phyloP scores from a whole-genome alignment of 2,888 invertebrate species.

The Artemia sp. region DNA sequence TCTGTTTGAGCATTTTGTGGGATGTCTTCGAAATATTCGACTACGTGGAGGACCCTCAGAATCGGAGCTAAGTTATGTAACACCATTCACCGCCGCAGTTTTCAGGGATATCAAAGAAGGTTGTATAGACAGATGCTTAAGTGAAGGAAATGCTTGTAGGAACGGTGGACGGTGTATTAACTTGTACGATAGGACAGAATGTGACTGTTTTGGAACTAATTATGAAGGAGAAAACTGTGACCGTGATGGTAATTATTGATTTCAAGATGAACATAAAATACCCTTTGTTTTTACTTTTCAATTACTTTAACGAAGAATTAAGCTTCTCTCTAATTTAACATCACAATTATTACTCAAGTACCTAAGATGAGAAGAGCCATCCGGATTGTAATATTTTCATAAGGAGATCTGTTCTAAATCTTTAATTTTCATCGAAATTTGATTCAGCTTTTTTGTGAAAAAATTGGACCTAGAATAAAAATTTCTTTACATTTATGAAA shows the following conservation, averaged over 20 bases:
- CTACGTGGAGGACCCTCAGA: slow-evolving; percentile 70
- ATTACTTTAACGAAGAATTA: background rate
- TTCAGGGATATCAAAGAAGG: slow-evolving; percentile 78
- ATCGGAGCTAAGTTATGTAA: slow-evolving; percentile 59
- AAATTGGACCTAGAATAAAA: too few relatives aligned
- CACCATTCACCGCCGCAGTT: slow-evolving; percentile 65
- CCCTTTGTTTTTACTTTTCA: background rate
- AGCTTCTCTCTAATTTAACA: background rate
- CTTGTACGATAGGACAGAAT: slow-evolving; percentile 70
- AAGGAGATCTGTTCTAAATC: too few relatives aligned
- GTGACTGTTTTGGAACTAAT: slow-evolving; percentile 79
- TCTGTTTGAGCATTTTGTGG: slow-evolving; percentile 79
- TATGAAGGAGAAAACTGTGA: slow-evolving; percentile 85
- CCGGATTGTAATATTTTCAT: too few relatives aligned
- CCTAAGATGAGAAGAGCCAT: too few relatives aligned
- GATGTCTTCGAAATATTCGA: slow-evolving; percentile 72
- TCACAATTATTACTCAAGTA: background rate
- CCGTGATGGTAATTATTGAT: slow-evolving; percentile 59
- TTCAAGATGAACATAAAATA: background rate
- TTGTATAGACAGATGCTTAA: slow-evolving; percentile 62
- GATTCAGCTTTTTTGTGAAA: too few relatives aligned
- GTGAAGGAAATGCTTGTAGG: slow-evolving; percentile 66
- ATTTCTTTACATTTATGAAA: too few relatives aligned
- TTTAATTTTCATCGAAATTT: too few relatives aligned
- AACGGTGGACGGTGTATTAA: slow-evolving; percentile 74